These are phyloP conservation scores for Drosophila tripunctata DNA, from an alignment of 2,888 invertebrate genomes.

Conservation along the genomic window DNA sequence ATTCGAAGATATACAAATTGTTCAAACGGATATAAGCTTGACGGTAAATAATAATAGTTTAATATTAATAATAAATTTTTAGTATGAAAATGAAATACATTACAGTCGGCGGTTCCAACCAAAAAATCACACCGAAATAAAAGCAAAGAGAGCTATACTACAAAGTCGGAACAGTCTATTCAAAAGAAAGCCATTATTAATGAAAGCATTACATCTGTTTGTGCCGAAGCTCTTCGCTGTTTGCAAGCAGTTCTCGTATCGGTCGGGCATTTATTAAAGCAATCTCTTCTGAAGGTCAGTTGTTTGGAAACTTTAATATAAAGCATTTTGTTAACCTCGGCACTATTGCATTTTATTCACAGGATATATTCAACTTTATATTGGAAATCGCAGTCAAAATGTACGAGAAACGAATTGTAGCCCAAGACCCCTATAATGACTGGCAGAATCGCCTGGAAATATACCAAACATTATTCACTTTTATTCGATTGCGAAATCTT, in stretches of 20 bases:
- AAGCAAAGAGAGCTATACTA: not conserved
- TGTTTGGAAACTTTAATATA: not conserved
- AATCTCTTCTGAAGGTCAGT: slow-evolving; percentile 28
- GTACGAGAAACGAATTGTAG: slow-evolving; percentile 8
- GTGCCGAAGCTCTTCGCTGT: slow-evolving; percentile 25
- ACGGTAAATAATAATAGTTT: slow-evolving; percentile 20
- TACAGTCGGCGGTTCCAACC: not conserved
- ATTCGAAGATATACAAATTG: slow-evolving; percentile 24
- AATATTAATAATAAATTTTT: not conserved
- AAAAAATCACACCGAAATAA: not conserved
- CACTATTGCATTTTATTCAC: not conserved
- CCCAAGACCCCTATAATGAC: slow-evolving; percentile 22
- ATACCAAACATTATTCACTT: slow-evolving; percentile 28
- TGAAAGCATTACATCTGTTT: slow-evolving; percentile 4
- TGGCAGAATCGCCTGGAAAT: slow-evolving; percentile 42
- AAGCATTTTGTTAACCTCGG: too few species aligned
- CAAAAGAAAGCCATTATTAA: not conserved
- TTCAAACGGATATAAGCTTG: slow-evolving; percentile 17
- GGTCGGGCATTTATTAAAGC: slow-evolving; percentile 29
- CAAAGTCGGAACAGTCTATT: not conserved
- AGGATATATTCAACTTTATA: slow-evolving; percentile 26
- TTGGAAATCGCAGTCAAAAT: slow-evolving; percentile 28
- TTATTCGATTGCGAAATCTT: slow-evolving; percentile 23
- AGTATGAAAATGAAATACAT: not conserved
- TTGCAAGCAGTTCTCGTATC: slow-evolving; percentile 21